Evolutionary conservation across 1,140 invertebrate genomes (phyloP).

Genomic region (Popillia japonica): DNA sequence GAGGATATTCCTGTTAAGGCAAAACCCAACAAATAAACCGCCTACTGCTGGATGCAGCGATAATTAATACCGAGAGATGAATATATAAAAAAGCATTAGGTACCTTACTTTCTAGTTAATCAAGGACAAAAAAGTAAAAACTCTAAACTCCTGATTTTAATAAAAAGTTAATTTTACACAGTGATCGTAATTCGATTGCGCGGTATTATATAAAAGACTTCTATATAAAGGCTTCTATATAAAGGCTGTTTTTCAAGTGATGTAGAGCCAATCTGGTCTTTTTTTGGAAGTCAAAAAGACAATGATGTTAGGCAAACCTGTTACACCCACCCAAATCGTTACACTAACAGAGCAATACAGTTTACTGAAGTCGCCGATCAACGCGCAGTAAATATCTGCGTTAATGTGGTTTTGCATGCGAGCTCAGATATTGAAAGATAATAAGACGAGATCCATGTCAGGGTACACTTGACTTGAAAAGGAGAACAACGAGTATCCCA

Average conservation of each 20-base stretch:
- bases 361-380: conserved; percentile 14
- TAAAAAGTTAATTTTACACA: too few species aligned
- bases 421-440: conserved; percentile 23
- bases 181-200: too few species aligned
- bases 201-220: too few species aligned
- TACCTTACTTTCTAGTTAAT: too few species aligned
- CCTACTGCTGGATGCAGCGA: too few species aligned
- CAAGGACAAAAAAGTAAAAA: too few species aligned
- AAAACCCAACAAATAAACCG: too few species aligned
- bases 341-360: not conserved
- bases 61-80: too few species aligned
- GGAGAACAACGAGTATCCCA: conserved; percentile 8
- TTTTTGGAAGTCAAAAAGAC: conserved; percentile 8
- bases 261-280: not conserved
- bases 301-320: conserved; percentile 10
- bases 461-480: conserved; percentile 20
- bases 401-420: not conserved
- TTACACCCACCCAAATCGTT: conserved; percentile 17
- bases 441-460: conserved; percentile 2
- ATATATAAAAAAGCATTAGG: too few species aligned
- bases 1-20: too few species aligned
- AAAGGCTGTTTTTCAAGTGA: not conserved
- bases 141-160: too few species aligned
- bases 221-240: too few species aligned
- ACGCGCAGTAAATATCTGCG: conserved; percentile 7